Percentiles rank a stretch among this genome's conserved stretches.
Conservation (phyloP, 1,140 invertebrate genomes). For the Piezodorus guildinii region DNA sequence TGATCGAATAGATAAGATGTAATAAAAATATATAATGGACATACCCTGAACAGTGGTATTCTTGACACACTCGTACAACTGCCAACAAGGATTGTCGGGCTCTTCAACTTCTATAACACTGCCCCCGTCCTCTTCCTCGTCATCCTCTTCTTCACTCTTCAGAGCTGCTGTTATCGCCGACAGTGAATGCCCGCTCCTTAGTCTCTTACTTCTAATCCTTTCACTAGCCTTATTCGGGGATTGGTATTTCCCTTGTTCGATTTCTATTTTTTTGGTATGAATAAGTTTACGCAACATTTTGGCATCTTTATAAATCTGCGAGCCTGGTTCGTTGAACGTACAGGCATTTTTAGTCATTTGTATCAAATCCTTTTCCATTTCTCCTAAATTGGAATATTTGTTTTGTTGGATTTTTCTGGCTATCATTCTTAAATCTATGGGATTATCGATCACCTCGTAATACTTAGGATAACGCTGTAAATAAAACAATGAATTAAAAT, state of each 20-base stretch:
- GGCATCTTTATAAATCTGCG: slow-evolving; percentile 92
- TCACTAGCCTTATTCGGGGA: slow-evolving; percentile 42
- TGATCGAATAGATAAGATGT: no score
- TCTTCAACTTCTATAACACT: slow-evolving; percentile 49
- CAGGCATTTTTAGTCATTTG: slow-evolving; percentile 93
- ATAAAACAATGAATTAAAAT: slow-evolving; percentile 18
- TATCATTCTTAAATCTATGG: slow-evolving; percentile 90
- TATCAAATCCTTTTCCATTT: slow-evolving; percentile 83
- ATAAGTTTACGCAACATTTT: slow-evolving; percentile 74
- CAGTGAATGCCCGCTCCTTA: slow-evolving; percentile 38
- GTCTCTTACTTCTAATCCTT: slow-evolving; percentile 41
- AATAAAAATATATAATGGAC: no score
- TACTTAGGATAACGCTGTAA: slow-evolving; percentile 85
- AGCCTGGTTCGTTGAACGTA: slow-evolving; percentile 91
- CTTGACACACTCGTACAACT: slow-evolving; percentile 63
- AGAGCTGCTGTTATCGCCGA: slow-evolving; percentile 46
- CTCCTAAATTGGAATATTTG: slow-evolving; percentile 58
- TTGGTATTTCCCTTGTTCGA: slow-evolving; percentile 43
- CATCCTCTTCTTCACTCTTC: slow-evolving; percentile 41
- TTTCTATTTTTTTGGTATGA: slow-evolving; percentile 47
- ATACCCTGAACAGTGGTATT: slow-evolving; percentile 44
- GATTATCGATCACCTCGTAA: slow-evolving; percentile 88
- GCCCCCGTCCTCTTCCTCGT: slow-evolving; percentile 49
- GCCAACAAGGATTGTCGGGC: slow-evolving; percentile 64
- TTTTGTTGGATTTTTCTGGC: slow-evolving; percentile 80